phyloP scores from a whole-genome alignment of 2,888 invertebrate species.

The Cyaniris semiargus region DNA sequence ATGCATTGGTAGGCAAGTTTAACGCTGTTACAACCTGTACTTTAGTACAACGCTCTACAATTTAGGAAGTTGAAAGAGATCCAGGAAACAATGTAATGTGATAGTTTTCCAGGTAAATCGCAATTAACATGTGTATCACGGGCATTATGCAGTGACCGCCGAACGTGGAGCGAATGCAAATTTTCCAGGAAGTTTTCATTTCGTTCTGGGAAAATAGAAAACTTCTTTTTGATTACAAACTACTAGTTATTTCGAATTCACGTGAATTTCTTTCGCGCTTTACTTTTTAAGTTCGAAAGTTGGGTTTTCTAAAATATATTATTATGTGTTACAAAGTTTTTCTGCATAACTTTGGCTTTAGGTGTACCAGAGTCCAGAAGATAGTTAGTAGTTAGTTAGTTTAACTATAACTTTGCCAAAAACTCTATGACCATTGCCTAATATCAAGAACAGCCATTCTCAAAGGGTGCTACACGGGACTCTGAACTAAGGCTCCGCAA shows the following conservation, averaged over 20 bases:
- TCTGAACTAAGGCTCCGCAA: no score
- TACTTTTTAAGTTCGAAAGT: not conserved
- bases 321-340: not conserved
- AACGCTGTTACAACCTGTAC: no score
- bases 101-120: not conserved
- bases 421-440: no score
- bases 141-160: not conserved
- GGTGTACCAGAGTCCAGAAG: not conserved
- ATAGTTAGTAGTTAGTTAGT: not conserved
- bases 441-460: no score
- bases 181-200: slow-evolving; percentile 4
- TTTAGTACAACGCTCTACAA: no score
- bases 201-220: not conserved
- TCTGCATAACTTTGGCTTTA: not conserved
- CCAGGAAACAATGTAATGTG: not conserved
- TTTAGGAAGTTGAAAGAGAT: not conserved
- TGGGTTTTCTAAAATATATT: not conserved
- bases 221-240: slow-evolving; percentile 12
- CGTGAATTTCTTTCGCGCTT: not conserved
- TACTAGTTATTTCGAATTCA: slow-evolving; percentile 1
- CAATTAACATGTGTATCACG: not conserved
- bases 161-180: slow-evolving; percentile 10
- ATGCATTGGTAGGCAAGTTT: no score
- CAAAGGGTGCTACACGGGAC: no score
- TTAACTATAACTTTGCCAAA: not conserved